Evolutionary conservation across 2,113 vertebrate species (phyloP).

Genomic region (Rousettus leschenaultii): DNA sequence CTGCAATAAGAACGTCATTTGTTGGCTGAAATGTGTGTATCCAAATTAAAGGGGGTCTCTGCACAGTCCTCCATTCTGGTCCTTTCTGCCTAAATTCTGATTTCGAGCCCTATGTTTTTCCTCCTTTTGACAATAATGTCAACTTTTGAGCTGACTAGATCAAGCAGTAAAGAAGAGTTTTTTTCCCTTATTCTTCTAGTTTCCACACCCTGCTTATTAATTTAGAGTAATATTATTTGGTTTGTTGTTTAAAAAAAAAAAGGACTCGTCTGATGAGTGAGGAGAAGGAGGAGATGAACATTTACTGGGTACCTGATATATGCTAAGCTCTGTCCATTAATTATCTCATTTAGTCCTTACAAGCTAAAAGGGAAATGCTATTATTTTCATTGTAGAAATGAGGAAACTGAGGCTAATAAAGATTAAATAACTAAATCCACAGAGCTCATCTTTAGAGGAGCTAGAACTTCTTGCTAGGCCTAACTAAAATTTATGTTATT

Average conservation of each 20-base stretch:
- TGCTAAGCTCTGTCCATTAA: background rate
- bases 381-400: background rate
- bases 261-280: background rate
- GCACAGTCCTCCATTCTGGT: conserved; percentile 4
- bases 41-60: conserved; percentile 7
- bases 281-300: background rate
- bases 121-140: background rate
- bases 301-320: background rate
- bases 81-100: background rate
- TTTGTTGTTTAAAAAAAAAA: background rate
- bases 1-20: conserved; percentile 21
- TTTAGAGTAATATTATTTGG: background rate
- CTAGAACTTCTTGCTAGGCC: background rate
- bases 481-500: background rate
- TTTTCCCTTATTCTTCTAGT: background rate
- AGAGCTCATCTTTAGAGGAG: background rate
- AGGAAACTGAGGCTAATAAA: background rate
- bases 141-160: background rate
- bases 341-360: background rate
- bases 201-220: background rate
- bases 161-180: background rate
- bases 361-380: background rate
- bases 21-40: background rate
- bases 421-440: background rate
- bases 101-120: background rate